phyloP scores from a whole-genome alignment of 2,888 invertebrate genomes.

The Dromius quadrimaculatus region DNA sequence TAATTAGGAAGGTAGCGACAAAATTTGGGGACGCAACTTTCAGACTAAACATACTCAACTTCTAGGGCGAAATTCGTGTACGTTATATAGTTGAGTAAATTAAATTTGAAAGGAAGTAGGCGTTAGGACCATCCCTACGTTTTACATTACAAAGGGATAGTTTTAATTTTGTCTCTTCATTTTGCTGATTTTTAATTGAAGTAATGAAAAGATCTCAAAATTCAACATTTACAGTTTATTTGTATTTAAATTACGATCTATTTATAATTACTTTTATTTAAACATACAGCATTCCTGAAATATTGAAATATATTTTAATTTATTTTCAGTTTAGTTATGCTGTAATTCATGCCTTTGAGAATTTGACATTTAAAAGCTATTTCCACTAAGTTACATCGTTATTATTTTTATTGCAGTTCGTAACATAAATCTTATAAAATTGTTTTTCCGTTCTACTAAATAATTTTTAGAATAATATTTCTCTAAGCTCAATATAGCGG shows the following conservation, averaged over 20 bases:
- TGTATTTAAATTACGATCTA: conserved; percentile 2
- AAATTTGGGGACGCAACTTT: conserved; percentile 1
- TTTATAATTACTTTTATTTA: conserved; percentile 9
- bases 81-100: neutral
- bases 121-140: conserved; percentile 29
- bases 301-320: no score
- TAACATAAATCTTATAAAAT: neutral
- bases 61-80: conserved; percentile 10
- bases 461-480: no score
- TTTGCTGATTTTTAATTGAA: neutral
- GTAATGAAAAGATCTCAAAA: neutral
- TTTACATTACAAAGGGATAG: conserved; percentile 12
- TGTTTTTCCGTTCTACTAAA: conserved; percentile 2
- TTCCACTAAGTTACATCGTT: conserved; percentile 16
- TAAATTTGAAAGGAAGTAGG: conserved; percentile 46
- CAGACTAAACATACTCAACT: neutral
- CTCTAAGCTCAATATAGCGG: no score
- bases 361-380: conserved; percentile 34
- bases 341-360: conserved; percentile 17
- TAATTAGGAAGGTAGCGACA: conserved; percentile 43
- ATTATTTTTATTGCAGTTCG: conserved; percentile 19
- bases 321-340: conserved; percentile 16
- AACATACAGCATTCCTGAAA: neutral
- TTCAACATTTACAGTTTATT: conserved; percentile 5
- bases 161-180: conserved; percentile 1